Evolutionary conservation across 2,888 invertebrate species (phyloP), one percentile per base, ranked within the genome.

Genomic region (Spatulosminthurus flaviceps): DNA sequence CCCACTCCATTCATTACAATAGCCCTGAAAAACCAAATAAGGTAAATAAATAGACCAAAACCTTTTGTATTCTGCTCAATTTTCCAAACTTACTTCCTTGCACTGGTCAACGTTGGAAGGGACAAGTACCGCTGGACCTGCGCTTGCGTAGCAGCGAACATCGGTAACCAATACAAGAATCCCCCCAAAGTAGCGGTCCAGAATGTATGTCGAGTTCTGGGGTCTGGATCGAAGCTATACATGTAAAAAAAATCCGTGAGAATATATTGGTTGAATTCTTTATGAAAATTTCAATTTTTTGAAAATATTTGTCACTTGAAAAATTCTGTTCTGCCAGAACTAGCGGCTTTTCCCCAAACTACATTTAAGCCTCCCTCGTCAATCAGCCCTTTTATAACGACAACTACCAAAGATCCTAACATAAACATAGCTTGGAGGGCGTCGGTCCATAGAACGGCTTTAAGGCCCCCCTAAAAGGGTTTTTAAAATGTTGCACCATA

Each of bases 1-100:
- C 88, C 89, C 1, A 88, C 87, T 51, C 88, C 84, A 83, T 89
- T 89, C 16, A 83, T 82, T 13, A 77, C 22, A n/a, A 84, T 73
- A 0, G 83, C 83, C 71, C 83, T 83, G 67, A 1, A 86, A 86
- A 67, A 86, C 51, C 16, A 16, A 51, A 9, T 41, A 41, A 41
- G n/a, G n/a, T n/a, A n/a, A n/a, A n/a, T n/a, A n/a, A n/a, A n/a
- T n/a, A n/a, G n/a, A n/a, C n/a, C n/a, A n/a, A 34, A 34, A 34
- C 34, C 4, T 34, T 34, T 34, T 34, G 4, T 34, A 34, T 9
- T 7, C 34, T 7, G 9, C 4, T 51, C 5, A 51, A 19, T 13
- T 13, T 51, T 2, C 5, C n/a, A 51, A 51, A 11, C 51, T 51
- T n/a, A 78, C 80, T 34, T 78, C 28, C 78, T 24, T 19, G 43